Evolutionary conservation across 1,140 invertebrate species (phyloP).

Genomic region (Drosophila lini): DNA sequence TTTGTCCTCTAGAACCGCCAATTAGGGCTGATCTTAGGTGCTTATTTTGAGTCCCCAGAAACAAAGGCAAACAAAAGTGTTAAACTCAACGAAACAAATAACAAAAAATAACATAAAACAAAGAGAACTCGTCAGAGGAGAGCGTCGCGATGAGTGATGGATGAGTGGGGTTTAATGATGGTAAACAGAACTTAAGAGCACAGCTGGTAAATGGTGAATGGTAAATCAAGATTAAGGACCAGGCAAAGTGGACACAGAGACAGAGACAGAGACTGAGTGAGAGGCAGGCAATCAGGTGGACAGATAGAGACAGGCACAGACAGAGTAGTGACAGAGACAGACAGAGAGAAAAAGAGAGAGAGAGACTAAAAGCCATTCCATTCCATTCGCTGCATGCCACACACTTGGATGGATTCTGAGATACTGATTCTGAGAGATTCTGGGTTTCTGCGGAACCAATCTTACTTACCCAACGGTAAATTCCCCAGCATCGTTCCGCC

Average conservation of each 20-base stretch:
- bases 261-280: conserved; percentile 22
- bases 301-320: conserved; percentile 36
- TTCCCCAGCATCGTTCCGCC: conserved; percentile 80
- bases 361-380: conserved; percentile 59
- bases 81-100: conserved; percentile 6
- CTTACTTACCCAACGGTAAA: conserved; percentile 83
- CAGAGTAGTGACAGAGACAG: conserved; percentile 29
- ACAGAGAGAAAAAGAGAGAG: conserved; percentile 22
- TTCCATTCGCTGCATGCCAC: conserved; percentile 54
- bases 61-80: conserved; percentile 23
- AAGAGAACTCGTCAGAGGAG: conserved; percentile 18
- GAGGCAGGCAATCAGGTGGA: conserved; percentile 35
- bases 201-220: conserved; percentile 32
- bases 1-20: neutral
- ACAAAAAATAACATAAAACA: conserved; percentile 10
- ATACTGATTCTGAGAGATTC: neutral
- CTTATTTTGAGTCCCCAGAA: neutral
- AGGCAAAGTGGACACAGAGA: conserved; percentile 18
- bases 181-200: conserved; percentile 56
- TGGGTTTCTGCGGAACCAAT: conserved; percentile 21
- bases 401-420: conserved; percentile 31
- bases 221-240: conserved; percentile 39
- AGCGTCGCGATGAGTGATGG: conserved; percentile 35
- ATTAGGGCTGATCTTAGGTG: neutral
- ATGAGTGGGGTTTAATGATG: conserved; percentile 33